Conservation (phyloP, 1,140 invertebrate species). For the Drosophila busckii region DNA sequence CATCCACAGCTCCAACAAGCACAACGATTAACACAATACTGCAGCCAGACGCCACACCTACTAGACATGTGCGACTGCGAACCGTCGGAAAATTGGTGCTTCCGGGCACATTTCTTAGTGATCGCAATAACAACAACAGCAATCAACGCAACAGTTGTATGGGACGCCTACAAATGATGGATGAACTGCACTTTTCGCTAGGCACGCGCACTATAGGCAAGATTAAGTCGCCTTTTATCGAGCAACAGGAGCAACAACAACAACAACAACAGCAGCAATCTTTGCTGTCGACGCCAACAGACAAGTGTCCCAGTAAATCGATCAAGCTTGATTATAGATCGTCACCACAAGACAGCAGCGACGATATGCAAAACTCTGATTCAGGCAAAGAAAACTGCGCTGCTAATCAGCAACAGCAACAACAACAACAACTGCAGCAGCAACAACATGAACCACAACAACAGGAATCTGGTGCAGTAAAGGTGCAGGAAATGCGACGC, state of each 20-base stretch:
- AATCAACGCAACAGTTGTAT: conserved; percentile 16
- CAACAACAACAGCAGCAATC: conserved; percentile 19
- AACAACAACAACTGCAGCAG: neutral
- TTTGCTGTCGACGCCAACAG: neutral
- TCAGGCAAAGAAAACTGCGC: conserved; percentile 73
- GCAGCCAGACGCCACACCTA: neutral
- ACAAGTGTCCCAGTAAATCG: neutral
- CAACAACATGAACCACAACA: conserved; percentile 4
- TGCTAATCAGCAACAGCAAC: conserved; percentile 40
- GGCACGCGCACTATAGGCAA: conserved; percentile 60
- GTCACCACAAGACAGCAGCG: conserved; percentile 35
- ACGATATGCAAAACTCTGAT: conserved; percentile 45
- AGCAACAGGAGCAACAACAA: conserved; percentile 47
- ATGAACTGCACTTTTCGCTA: conserved; percentile 33
- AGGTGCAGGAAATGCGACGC: conserved; percentile 47
- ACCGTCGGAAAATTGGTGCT: conserved; percentile 63
- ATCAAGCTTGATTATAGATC: neutral
- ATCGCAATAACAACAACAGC: conserved; percentile 46
- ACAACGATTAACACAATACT: neutral
- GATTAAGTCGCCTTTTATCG: conserved; percentile 71
- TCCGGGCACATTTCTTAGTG: conserved; percentile 57
- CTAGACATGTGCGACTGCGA: conserved; percentile 41
- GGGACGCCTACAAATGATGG: conserved; percentile 40
- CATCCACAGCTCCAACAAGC: conserved; percentile 39
- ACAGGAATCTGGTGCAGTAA: neutral